Evolutionary conservation across 2,888 invertebrate genomes (phyloP).

Genomic region (Leptinotarsa tumamoca): DNA sequence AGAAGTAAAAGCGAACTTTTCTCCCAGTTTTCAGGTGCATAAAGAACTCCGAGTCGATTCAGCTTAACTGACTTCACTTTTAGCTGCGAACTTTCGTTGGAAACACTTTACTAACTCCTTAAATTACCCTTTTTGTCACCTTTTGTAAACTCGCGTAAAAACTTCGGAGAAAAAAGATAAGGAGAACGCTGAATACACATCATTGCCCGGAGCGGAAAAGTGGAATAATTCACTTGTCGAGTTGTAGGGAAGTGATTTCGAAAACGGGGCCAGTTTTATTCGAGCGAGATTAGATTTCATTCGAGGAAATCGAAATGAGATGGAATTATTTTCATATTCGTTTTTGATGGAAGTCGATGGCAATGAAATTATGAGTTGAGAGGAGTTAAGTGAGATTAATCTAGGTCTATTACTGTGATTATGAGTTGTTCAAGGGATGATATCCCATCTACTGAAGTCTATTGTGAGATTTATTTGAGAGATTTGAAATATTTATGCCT

Average conservation of each 20-base stretch:
- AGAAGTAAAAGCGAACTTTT: conserved; percentile 5
- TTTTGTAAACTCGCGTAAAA: conserved; percentile 14
- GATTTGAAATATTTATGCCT: no score
- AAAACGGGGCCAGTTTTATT: conserved; percentile 35
- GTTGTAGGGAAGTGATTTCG: conserved; percentile 33
- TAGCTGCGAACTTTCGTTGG: conserved; percentile 15
- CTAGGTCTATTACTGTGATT: no score
- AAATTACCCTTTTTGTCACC: conserved; percentile 18
- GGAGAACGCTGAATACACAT: conserved; percentile 31
- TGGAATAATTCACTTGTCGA: conserved; percentile 39
- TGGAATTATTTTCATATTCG: conserved; percentile 16
- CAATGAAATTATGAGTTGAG: neutral
- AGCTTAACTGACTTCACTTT: conserved; percentile 17
- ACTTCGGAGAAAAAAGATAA: conserved; percentile 22
- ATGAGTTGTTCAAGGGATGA: no score
- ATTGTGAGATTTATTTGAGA: no score
- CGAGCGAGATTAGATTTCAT: conserved; percentile 28
- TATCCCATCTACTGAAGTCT: no score
- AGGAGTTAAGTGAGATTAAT: neutral
- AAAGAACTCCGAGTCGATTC: conserved; percentile 14
- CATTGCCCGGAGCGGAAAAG: conserved; percentile 33
- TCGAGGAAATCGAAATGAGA: conserved; percentile 27
- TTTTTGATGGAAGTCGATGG: neutral
- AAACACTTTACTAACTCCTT: conserved; percentile 15
- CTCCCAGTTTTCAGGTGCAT: conserved; percentile 6